These are phyloP conservation scores for Dipus sagitta DNA, from an alignment of 2,797 vertebrate genomes.

Conservation along the genomic window DNA sequence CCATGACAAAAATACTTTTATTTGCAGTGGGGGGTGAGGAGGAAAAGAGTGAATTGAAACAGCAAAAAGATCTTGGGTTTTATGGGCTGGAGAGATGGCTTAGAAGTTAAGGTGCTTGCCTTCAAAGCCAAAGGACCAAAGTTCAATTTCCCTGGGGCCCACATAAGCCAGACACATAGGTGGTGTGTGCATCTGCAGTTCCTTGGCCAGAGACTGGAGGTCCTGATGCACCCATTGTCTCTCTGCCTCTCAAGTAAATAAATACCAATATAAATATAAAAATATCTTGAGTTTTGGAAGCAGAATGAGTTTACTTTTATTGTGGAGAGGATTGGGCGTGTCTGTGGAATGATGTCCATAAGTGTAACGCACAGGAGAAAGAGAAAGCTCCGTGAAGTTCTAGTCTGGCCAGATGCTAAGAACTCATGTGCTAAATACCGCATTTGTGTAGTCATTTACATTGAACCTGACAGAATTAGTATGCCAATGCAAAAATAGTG, in stretches of 20 bases:
- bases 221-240: too few species aligned
- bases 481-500: slow-evolving; percentile 62
- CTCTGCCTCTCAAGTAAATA: too few species aligned
- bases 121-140: too few species aligned
- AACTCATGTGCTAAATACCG: slow-evolving; percentile 67
- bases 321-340: neutral
- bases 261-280: neutral
- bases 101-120: too few species aligned
- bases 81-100: too few species aligned
- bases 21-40: neutral
- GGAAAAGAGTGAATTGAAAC: neutral
- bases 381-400: slow-evolving; percentile 15
- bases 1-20: neutral
- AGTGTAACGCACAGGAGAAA: neutral
- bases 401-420: slow-evolving; percentile 48
- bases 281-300: slow-evolving; percentile 43
- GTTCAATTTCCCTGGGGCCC: too few species aligned
- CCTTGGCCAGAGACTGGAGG: too few species aligned
- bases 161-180: too few species aligned
- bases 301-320: slow-evolving; percentile 37
- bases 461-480: slow-evolving; percentile 70
- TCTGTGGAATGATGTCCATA: slow-evolving; percentile 18
- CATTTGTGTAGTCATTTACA: slow-evolving; percentile 57
- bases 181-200: too few species aligned
- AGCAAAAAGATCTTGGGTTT: too few species aligned